Evolutionary conservation across 2,888 invertebrate species (phyloP), one percentile per base, ranked within the genome.

Genomic region (Drosophila planitibia): DNA sequence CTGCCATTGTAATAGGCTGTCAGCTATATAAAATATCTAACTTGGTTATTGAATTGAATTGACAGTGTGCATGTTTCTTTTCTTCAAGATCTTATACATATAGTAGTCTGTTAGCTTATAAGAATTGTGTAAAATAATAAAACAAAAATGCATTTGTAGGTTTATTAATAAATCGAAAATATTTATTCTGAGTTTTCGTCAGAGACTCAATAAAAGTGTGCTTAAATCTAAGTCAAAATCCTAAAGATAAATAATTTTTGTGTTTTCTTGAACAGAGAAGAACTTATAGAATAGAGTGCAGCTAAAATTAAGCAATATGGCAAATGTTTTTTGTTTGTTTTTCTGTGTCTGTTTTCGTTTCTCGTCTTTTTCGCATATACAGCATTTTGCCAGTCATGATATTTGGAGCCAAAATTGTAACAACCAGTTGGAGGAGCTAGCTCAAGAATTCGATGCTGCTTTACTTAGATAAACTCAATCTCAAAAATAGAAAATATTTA

Each of bases 121-220:
- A 2, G 3, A 47, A 25, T 25, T 25, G 25, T 22, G 22, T n/a
- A 2, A 62, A 22, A 33, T 16, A 44, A 39, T 58, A 16, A 32
- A 58, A 5, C 12, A 32, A 22, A 16, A 12, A 53, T 32, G 4
- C 22, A 12, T 22, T 35, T 63, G 3, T 55, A 6, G 9, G 7
- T 39, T 64, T 74, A 52, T 44, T 44, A 30, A n/a, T 64, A n/a
- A 76, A 70, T 78, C 57, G 74, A 86, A 86, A 74, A 74, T 86
- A 70, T 85, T 85, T 91, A 85, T 91, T 89, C 89, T 86, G 85
- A 83, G 44, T 78, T 81, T 51, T 44, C 63, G 78, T 86, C 84
- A 85, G 89, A 79, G 54, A 74, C 72, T 58, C 79, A 74, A 67
- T 71, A 67, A 72, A 74, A 73, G 47, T 71, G 69, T 41, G 64